Evolutionary conservation across 2,888 invertebrate species (phyloP), one percentile per base, ranked within the genome.

Genomic region (Catocala fraxini): DNA sequence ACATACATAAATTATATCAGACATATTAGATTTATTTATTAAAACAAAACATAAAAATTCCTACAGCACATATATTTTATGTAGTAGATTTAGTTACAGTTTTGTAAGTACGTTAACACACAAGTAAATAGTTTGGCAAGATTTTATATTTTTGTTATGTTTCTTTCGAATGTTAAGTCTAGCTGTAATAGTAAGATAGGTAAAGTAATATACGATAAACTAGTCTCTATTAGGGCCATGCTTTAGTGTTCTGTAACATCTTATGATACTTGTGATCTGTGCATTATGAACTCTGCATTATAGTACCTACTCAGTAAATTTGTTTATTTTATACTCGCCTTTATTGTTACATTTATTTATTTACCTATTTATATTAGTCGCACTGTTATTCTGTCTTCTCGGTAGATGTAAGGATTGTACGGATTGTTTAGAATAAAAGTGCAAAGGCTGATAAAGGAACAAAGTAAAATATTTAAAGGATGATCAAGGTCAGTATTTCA

Each of bases 211-310:
- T 56, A 59, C 10, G 53, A 62, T 76, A 79, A 71, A 68, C 45
- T 74, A 75, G 70, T 63, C 57, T 63, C 65, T 79, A 75, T 78
- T 83, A 82, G 80, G 62, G 75, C 68, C 81, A 82, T 82, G 87
- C 88, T 84, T 86, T 84, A 86, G 87, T 84, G 82, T 85, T 87
- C 81, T 85, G 71, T 81, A 65, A 83, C 84, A 77, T 74, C 76
- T 87, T 84, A 83, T 85, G 80, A 86, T 73, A 71, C 75, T 82
- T 82, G 82, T 86, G 85, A 84, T 85, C 79, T 76, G 65, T 71
- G 77, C 70, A 73, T 72, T 65, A 73, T 70, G 46, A 60, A 65
- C 71, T 77, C 62, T 71, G 65, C 64, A 64, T 59, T 65, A 51
- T 65, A 62, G 41, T 56, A 63, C 59, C 9, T 69, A 35, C 35